Evolutionary conservation across 2,888 invertebrate genomes (phyloP).

Genomic region (Eumerus sabulonum): DNA sequence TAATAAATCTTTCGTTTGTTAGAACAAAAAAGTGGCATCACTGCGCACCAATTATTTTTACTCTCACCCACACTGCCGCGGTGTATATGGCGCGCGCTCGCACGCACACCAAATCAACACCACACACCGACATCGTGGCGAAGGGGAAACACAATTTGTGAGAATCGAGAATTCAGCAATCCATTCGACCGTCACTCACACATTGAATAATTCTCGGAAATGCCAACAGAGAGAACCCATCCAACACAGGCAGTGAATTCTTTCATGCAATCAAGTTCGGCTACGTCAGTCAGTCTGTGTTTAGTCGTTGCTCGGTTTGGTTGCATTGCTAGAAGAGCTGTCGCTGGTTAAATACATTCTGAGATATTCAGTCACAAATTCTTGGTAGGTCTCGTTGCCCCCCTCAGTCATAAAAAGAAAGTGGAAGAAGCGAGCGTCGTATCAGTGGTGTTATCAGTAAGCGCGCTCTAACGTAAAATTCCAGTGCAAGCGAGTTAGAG

Average conservation of each 20-base stretch:
- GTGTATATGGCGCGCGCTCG: constrained; percentile 20
- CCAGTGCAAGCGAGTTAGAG: constrained; percentile 2
- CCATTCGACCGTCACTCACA: constrained; percentile 22
- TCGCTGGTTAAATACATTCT: constrained; percentile 8
- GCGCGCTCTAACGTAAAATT: constrained; percentile 4
- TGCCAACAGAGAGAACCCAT: constrained; percentile 49
- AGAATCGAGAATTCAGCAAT: constrained; percentile 44
- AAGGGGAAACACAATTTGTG: constrained; percentile 33
- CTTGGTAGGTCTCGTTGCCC: constrained; percentile 32
- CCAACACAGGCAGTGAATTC: constrained; percentile 50
- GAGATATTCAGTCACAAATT: constrained; percentile 44
- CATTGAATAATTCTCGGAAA: constrained; percentile 61
- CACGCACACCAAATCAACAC: constrained; percentile 41
- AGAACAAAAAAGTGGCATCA: constrained; percentile 55
- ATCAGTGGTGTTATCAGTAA: constrained; percentile 48
- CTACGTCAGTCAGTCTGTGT: constrained; percentile 72
- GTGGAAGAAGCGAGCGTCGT: constrained; percentile 20
- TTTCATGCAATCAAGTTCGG: constrained; percentile 51
- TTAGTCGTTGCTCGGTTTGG: constrained; percentile 73
- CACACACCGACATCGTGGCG: constrained; percentile 17
- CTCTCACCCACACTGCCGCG: constrained; percentile 32
- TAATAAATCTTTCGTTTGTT: constrained; percentile 44
- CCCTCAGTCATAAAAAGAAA: constrained; percentile 1
- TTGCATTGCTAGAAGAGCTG: constrained; percentile 51
- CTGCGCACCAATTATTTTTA: constrained; percentile 53